Base-by-base conservation (phyloP, 2,797 vertebrate genomes). In the Takifugu rubripes region DNA sequence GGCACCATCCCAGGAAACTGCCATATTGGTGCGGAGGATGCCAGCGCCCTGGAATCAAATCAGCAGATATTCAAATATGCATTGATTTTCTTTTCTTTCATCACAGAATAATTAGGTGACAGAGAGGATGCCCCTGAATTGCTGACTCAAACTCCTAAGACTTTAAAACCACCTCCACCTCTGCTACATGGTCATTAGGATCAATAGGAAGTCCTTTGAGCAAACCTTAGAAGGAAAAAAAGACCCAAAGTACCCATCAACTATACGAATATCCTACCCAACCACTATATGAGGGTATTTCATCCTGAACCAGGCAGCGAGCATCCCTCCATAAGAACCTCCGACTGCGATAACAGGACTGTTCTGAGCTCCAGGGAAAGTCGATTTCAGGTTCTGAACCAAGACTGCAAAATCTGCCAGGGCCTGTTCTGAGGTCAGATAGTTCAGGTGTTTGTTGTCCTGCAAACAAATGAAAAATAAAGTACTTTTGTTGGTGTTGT, bases 291-390 rank as follows among this genome's bases (percentile, higher is more conserved):
- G 91, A 46, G 96, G 96, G 72, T 97, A 99, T 72, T 99, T 99
- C 95, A 99, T 99, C 81, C 97, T 91, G 75, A 99, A 87, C 97
- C 97, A 99, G 54, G 96, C 95, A 0, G 97, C 86, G 25, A 99
- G 92, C 96, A 98, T 96, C 59, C 97, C 96, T 29, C 97, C 96
- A 0, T 98, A 99, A 6, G 96, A 98, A 0, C 96, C 96, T 36
- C 97, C 96, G 0, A 99, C 25, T 16, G 96, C 93, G 36, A 99
- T 93, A 59, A 96, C 93, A 0, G 96, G 92, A 59, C 95, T 96
- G 54, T 87, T 66, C 72, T 53, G 76, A n/a, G 93, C 91, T 70
- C 91, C 92, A 2, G 88, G 77, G 42, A 86, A 54, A 3, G 64
- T 90, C 0, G 1, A 66, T 86, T 94, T 97, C 51, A 99, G 66